Evolutionary conservation across 2,113 vertebrate genomes (phyloP).

Genomic region (Ranitomeya variabilis): DNA sequence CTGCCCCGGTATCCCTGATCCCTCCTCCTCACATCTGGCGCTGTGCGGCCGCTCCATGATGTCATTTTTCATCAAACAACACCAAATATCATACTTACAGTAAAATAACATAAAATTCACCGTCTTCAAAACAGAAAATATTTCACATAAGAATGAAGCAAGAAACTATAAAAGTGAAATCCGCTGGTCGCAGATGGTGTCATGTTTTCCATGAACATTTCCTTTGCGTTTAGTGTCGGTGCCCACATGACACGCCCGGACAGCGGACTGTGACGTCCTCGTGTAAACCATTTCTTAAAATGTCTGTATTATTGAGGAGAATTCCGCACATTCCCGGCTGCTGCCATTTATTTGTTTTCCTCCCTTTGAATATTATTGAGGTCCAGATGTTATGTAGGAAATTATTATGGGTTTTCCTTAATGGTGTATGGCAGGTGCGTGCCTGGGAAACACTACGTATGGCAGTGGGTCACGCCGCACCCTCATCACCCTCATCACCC

Average conservation of each 20-base stretch:
- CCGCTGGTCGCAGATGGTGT: not conserved
- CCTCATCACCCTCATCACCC: not conserved
- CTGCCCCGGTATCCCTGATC: not conserved
- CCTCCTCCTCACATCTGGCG: not conserved
- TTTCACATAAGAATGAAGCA: not conserved
- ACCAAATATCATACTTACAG: not conserved
- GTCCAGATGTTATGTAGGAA: conserved; percentile 27
- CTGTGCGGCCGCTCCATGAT: not conserved
- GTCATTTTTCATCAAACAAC: conserved; percentile 4
- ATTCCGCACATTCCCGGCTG: conserved; percentile 23
- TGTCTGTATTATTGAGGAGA: conserved; percentile 6
- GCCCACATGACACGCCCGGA: not conserved
- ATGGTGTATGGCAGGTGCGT: conserved; percentile 20
- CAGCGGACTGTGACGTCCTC: not conserved
- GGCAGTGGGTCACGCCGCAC: not conserved
- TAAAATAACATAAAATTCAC: not conserved
- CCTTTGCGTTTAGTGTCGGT: not conserved
- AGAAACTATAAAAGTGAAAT: not conserved
- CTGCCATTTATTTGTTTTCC: conserved; percentile 44
- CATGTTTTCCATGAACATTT: conserved; percentile 3
- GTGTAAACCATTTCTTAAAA: not conserved
- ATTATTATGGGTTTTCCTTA: conserved; percentile 15
- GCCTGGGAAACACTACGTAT: not conserved
- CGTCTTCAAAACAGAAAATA: not conserved
- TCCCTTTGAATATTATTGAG: not conserved